phyloP scores from a whole-genome alignment of 2,888 invertebrate genomes.

The Blera fallax region DNA sequence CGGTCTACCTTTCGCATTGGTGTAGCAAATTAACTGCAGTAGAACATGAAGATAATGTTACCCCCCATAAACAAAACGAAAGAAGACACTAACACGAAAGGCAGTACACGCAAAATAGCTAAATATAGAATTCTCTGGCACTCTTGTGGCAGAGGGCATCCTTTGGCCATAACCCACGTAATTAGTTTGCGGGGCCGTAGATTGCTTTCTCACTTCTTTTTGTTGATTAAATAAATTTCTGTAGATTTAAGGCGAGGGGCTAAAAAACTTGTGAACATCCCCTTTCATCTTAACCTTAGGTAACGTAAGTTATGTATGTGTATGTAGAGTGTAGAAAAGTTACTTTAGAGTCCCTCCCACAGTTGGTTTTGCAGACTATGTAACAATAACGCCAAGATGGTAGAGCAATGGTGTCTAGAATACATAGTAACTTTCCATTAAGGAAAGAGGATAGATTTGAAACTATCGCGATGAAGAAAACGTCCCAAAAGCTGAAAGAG shows the following conservation, averaged over 20 bases:
- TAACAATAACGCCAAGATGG: no score
- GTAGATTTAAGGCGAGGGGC: background rate
- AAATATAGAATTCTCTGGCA: background rate
- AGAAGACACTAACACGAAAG: background rate
- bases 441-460: no score
- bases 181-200: background rate
- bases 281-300: no score
- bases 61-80: background rate
- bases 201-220: background rate
- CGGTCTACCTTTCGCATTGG: background rate
- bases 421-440: no score
- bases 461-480: no score
- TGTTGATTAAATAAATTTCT: background rate
- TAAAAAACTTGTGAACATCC: no score
- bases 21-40: constrained; percentile 18
- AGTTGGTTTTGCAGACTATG: no score
- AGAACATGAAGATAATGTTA: constrained; percentile 11
- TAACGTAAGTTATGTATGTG: no score
- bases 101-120: background rate
- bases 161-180: background rate
- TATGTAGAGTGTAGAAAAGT: no score
- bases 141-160: background rate
- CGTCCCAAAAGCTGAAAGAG: no score
- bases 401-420: no score
- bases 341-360: no score